These are phyloP conservation scores for Mus pahari DNA, from an alignment of 2,113 vertebrate genomes.

Conservation along the genomic window DNA sequence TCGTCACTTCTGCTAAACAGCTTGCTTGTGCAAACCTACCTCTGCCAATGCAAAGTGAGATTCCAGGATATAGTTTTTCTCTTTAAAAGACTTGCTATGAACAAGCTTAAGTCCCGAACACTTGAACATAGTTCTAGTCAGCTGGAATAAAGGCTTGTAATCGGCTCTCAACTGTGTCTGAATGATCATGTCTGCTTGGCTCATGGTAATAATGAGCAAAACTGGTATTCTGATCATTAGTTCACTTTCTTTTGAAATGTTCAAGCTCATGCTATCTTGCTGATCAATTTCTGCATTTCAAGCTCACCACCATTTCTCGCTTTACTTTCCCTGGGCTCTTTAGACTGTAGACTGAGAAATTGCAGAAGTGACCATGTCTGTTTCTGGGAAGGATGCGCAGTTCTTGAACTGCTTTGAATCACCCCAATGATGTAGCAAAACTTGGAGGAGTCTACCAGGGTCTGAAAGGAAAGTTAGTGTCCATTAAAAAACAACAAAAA, in stretches of 20 bases:
- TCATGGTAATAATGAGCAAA: not conserved
- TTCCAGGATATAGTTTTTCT: not conserved
- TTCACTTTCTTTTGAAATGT: not conserved
- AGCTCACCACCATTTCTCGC: not conserved
- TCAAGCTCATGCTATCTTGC: not conserved
- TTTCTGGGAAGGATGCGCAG: not conserved
- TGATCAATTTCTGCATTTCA: not conserved
- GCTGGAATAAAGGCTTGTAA: not conserved
- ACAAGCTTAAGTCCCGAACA: too few species aligned
- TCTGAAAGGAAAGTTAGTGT: not conserved
- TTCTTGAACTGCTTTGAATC: not conserved
- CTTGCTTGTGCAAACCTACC: not conserved
- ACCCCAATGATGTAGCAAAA: not conserved
- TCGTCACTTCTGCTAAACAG: not conserved
- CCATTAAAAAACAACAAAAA: slow-evolving; percentile 19
- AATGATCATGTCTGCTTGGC: not conserved
- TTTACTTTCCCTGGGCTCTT: not conserved
- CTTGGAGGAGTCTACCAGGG: not conserved
- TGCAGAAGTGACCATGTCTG: not conserved
- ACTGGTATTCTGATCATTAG: not conserved
- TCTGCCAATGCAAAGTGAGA: not conserved
- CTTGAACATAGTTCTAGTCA: not conserved
- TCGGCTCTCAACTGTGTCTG: not conserved
- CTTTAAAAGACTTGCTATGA: not conserved
- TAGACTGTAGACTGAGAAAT: not conserved